Conservation (phyloP, 2,888 invertebrate genomes). For the Melanotus villosus region DNA sequence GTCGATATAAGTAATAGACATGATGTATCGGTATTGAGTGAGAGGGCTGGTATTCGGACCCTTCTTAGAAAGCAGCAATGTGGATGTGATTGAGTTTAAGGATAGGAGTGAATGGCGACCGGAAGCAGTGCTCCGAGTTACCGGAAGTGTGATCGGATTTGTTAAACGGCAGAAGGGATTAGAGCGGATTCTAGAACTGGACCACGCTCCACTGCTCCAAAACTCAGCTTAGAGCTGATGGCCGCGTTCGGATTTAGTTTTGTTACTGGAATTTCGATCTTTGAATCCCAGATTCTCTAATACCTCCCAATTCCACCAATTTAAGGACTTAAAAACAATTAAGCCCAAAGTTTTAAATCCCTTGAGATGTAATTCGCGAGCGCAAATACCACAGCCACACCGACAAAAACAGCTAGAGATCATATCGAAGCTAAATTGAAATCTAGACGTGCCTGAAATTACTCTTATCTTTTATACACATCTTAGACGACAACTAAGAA, state of each 20-base stretch:
- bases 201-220: slow-evolving; percentile 56
- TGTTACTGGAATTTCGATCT: slow-evolving; percentile 49
- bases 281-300: slow-evolving; percentile 45
- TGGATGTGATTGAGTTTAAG: slow-evolving; percentile 55
- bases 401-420: slow-evolving; percentile 30
- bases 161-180: slow-evolving; percentile 66
- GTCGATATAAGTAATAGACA: slow-evolving; percentile 43
- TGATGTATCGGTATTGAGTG: slow-evolving; percentile 46
- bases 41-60: slow-evolving; percentile 39
- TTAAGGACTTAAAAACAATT: slow-evolving; percentile 47
- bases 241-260: slow-evolving; percentile 57
- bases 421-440: slow-evolving; percentile 36
- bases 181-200: slow-evolving; percentile 59
- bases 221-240: slow-evolving; percentile 57
- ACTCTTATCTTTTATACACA: slow-evolving; percentile 14
- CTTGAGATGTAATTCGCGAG: slow-evolving; percentile 37
- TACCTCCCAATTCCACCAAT: slow-evolving; percentile 45
- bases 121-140: slow-evolving; percentile 59
- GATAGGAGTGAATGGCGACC: slow-evolving; percentile 54
- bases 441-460: slow-evolving; percentile 32
- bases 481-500: slow-evolving; percentile 13
- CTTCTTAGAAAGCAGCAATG: slow-evolving; percentile 43
- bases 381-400: slow-evolving; percentile 33
- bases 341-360: slow-evolving; percentile 47
- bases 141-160: slow-evolving; percentile 66